Percentiles rank a stretch among this genome's conserved stretches.
phyloP scores from a whole-genome alignment of 2,797 vertebrate species.

The Naso thynnoides region DNA sequence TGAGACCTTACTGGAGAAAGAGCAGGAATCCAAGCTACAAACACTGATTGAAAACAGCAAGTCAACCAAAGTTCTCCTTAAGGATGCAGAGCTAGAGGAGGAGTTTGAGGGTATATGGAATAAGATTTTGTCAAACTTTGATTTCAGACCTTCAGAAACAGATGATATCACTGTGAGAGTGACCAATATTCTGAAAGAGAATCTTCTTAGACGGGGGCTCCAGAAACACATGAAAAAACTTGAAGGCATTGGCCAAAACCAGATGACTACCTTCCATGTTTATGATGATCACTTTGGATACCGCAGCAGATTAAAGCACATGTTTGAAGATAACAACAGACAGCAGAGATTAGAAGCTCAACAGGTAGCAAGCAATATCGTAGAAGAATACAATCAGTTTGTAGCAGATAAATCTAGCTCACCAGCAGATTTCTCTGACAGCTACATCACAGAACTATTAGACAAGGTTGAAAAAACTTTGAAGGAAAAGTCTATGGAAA shows the following conservation, averaged over 20 bases:
- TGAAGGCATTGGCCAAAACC: conserved; percentile 29
- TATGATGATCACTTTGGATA: conserved; percentile 79
- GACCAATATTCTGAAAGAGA: conserved; percentile 68
- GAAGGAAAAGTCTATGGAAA: conserved; percentile 65
- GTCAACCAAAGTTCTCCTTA: conserved; percentile 56
- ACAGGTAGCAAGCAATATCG: conserved; percentile 60
- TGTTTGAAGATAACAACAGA: conserved; percentile 79
- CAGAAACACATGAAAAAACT: conserved; percentile 76
- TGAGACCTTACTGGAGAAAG: conserved; percentile 62
- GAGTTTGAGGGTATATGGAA: conserved; percentile 82
- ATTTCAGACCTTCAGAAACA: conserved; percentile 70
- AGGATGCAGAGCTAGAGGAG: conserved; percentile 71
- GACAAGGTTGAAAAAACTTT: conserved; percentile 77
- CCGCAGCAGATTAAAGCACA: conserved; percentile 77
- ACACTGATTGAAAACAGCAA: conserved; percentile 70
- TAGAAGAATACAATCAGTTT: conserved; percentile 73
- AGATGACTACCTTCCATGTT: conserved; percentile 64
- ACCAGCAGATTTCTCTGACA: conserved; percentile 78
- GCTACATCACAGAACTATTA: conserved; percentile 78
- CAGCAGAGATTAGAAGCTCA: conserved; percentile 70
- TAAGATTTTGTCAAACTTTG: conserved; percentile 70
- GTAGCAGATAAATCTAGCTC: conserved; percentile 68
- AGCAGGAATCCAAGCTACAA: conserved; percentile 72
- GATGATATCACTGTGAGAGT: conserved; percentile 75
- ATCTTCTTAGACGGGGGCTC: conserved; percentile 72